phyloP scores from a whole-genome alignment of 2,888 invertebrate genomes.

The Pycnomerus fuliginosus region DNA sequence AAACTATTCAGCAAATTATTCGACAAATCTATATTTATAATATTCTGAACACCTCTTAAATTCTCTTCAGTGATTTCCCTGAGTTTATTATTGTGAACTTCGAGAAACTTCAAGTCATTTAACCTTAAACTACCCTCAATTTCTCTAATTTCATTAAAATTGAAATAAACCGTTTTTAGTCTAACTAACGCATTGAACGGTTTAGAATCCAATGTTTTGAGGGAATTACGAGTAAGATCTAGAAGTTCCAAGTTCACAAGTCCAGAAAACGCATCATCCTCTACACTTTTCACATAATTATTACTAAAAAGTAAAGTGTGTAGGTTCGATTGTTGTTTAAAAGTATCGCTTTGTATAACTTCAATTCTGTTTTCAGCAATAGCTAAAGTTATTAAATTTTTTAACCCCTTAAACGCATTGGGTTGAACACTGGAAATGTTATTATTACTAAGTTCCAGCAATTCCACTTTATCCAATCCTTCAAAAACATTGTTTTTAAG shows the following conservation, averaged over 20 bases:
- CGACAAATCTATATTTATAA: conserved; percentile 2
- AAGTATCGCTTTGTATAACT: background rate
- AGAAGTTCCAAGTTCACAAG: background rate
- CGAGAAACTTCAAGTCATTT: conserved; percentile 1
- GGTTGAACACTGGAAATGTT: conserved; percentile 1
- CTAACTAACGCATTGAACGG: background rate
- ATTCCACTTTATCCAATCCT: background rate
- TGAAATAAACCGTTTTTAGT: conserved; percentile 4
- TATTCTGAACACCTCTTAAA: background rate
- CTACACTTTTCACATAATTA: background rate
- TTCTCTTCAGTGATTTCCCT: background rate
- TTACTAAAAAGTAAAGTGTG: background rate
- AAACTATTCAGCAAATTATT: conserved; percentile 1
- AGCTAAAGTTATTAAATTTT: conserved; percentile 3
- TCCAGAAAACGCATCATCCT: background rate
- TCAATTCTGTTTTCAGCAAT: conserved; percentile 5
- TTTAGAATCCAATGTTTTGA: background rate
- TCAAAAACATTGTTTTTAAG: conserved; percentile 1
- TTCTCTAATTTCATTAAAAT: conserved; percentile 1
- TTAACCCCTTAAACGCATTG: conserved; percentile 2
- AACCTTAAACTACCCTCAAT: conserved; percentile 2
- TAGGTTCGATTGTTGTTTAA: background rate
- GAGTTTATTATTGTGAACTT: conserved; percentile 1
- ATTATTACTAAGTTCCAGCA: conserved; percentile 2
- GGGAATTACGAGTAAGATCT: conserved; percentile 1